A percentile compares a stretch with the other conserved stretches of the same genome.
Conservation (phyloP, 2,113 vertebrate genomes). For the Oncorhynchus clarkii region DNA sequence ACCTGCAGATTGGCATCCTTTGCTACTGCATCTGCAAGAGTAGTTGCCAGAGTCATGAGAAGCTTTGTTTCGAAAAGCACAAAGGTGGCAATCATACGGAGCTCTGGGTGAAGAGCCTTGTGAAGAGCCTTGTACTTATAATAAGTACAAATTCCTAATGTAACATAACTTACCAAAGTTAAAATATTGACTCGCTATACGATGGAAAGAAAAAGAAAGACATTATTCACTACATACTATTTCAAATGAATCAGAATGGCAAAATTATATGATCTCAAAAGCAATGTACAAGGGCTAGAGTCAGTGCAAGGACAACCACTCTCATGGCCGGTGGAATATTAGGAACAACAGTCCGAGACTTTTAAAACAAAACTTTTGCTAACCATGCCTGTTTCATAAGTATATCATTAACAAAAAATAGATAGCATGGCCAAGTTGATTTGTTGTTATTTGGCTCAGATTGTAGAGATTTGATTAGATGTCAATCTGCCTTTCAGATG, state of each 20-base stretch:
- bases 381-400: slow-evolving; percentile 3
- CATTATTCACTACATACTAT: too few species aligned
- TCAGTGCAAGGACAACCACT: slow-evolving; percentile 73
- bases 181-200: slow-evolving; percentile 47
- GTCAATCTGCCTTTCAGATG: too few species aligned
- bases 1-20: slow-evolving; percentile 70
- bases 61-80: slow-evolving; percentile 81
- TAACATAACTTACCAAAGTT: slow-evolving; percentile 43
- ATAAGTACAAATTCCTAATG: too few species aligned
- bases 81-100: slow-evolving; percentile 77
- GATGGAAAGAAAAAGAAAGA: not conserved
- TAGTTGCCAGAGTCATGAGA: slow-evolving; percentile 66
- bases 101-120: slow-evolving; percentile 58
- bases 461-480: too few species aligned
- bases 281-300: slow-evolving; percentile 67
- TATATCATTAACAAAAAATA: slow-evolving; percentile 25
- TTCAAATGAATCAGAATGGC: too few species aligned
- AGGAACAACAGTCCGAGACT: slow-evolving; percentile 2
- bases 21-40: slow-evolving; percentile 57
- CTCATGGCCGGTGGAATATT: slow-evolving; percentile 74
- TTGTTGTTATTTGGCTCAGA: not conserved
- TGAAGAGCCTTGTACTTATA: slow-evolving; percentile 30
- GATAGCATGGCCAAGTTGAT: not conserved
- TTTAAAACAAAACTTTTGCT: slow-evolving; percentile 54
- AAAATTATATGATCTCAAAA: not conserved